phyloP scores from a whole-genome alignment of 2,113 vertebrate genomes.

The Meriones unguiculatus region DNA sequence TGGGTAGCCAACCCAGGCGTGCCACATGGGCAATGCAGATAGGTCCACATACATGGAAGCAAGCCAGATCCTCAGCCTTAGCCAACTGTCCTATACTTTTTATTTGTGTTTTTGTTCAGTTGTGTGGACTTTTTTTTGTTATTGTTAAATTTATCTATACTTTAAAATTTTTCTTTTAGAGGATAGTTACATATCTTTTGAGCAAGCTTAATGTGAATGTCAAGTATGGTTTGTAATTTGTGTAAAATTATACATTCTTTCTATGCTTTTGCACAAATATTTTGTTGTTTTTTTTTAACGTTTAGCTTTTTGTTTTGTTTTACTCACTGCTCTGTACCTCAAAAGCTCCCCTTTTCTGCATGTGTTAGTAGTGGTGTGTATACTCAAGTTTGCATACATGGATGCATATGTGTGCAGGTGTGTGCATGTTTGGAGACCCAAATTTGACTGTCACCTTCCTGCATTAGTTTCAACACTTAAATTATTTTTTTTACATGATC shows the following conservation, averaged over 20 bases:
- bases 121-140: neutral
- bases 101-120: neutral
- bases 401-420: neutral
- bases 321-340: no score
- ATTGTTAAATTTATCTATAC: neutral
- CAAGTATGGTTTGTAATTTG: neutral
- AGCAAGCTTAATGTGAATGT: neutral
- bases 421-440: neutral
- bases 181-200: fast-evolving
- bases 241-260: neutral
- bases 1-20: no score
- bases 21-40: no score
- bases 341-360: neutral
- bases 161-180: neutral
- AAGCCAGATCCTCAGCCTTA: no score
- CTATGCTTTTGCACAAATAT: neutral
- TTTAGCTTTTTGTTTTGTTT: neutral
- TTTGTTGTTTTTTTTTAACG: neutral
- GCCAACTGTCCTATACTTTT: neutral
- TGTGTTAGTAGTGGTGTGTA: neutral
- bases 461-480: neutral
- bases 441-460: neutral
- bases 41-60: no score
- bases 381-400: neutral
- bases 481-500: neutral